Conservation (phyloP, 2,113 vertebrate species). For the Craseonycteris thonglongyai region DNA sequence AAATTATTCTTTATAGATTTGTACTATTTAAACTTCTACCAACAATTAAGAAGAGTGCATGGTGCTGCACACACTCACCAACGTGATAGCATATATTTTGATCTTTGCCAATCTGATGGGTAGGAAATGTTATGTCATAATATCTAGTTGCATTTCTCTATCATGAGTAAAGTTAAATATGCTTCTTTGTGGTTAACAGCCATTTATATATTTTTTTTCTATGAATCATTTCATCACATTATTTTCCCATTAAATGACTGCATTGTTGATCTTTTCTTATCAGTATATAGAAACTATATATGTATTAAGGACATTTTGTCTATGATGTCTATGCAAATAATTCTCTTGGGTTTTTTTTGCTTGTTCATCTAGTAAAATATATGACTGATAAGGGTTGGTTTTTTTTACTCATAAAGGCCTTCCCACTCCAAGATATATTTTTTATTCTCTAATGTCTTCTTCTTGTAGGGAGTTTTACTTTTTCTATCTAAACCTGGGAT, state of each 20-base stretch:
- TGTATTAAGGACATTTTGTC: background rate
- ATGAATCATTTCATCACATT: background rate
- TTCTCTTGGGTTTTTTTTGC: background rate
- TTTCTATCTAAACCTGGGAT: background rate
- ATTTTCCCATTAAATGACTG: background rate
- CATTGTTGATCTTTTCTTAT: background rate
- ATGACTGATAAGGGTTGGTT: background rate
- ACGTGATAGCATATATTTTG: background rate
- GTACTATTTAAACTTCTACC: background rate
- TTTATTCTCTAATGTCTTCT: background rate
- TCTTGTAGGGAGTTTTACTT: background rate
- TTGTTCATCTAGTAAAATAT: background rate
- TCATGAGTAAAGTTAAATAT: background rate
- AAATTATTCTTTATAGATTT: background rate
- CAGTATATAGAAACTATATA: background rate
- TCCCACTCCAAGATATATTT: background rate
- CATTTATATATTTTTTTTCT: background rate
- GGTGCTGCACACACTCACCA: background rate
- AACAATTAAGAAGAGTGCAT: background rate
- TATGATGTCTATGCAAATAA: background rate
- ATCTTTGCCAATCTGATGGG: background rate
- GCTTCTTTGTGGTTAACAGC: background rate
- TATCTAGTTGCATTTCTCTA: background rate
- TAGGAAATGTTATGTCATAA: background rate
- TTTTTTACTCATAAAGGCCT: background rate